Base-by-base conservation (phyloP, 2,888 invertebrate species). In the Hylaea fasciaria region DNA sequence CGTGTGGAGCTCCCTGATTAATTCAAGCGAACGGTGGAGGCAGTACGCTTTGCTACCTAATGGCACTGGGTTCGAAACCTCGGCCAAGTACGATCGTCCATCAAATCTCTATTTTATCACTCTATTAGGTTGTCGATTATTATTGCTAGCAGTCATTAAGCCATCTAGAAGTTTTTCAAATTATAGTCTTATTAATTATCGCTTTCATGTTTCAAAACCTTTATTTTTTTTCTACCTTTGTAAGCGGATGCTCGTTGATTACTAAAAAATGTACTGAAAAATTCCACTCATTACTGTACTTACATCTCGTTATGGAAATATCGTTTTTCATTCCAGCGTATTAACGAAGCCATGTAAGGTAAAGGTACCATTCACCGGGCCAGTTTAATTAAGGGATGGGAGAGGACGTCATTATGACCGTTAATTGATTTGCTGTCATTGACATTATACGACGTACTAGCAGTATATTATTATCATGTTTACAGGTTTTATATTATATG, bases 361-460 rank as follows among this genome's bases (percentile, higher is more conserved):
- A 53, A 53, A 57, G 51, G 58, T 37, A 53, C 44, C 54, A 46
- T 32, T 57, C 47, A 57, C 37, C 52, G 57, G 37, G 13, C 10
- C 55, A 44, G 57, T 63, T 69, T 66, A 70, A 70, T 68, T 68
- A 69, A 62, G 57, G 37, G 10, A 37, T 61, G 49, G 14, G 44
- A 41, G 49, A 55, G 49, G 45, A 47, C 65, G 66, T 70, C 64
- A 70, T 70, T 70, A 65, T 66, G 28, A 64, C 43, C 51, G 48
- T 17, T 49, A 63, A 74, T 72, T 67, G 69, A 72, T 72, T 70
- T 62, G 48, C 69, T 71, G 71, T 70, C 72, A 59, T 11, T 28
- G 51, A 29, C 65, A 61, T 29, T 9, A 17, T 39, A 32, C 11
- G 12, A 11, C 28, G 8, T 41, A 35, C 5, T 14, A 8, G n/a